Percentiles rank a stretch among this genome's conserved stretches.
Evolutionary conservation across 2,888 invertebrate genomes (phyloP).

Genomic region (Amblyjoppa fuscipennis): DNA sequence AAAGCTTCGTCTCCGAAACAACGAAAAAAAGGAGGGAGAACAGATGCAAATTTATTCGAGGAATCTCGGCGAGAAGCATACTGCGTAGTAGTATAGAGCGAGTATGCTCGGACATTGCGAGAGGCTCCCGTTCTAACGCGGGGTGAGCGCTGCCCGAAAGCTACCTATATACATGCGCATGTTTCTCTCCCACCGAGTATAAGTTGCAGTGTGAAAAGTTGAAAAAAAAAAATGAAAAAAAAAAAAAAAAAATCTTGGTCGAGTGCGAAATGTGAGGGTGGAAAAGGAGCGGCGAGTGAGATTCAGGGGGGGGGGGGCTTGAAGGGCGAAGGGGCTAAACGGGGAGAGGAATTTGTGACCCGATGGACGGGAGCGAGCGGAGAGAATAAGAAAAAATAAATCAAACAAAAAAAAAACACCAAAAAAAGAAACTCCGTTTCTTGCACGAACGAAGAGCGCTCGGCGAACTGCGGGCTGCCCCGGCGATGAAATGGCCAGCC

Average conservation of each 20-base stretch:
- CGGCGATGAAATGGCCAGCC: slow-evolving; percentile 49
- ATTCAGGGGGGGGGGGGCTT: slow-evolving; percentile 8
- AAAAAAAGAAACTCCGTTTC: slow-evolving; percentile 23
- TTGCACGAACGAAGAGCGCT: slow-evolving; percentile 33
- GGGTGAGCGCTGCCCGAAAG: neutral
- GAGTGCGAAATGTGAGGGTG: slow-evolving; percentile 1
- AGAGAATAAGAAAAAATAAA: slow-evolving; percentile 1
- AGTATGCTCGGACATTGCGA: slow-evolving; percentile 42
- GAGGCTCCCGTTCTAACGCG: neutral
- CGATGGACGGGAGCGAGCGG: neutral
- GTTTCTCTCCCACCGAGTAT: slow-evolving; percentile 11
- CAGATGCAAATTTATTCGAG: slow-evolving; percentile 58
- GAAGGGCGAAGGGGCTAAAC: slow-evolving; percentile 27
- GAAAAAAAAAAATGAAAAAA: slow-evolving; percentile 21
- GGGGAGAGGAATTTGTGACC: slow-evolving; percentile 44
- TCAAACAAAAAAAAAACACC: neutral
- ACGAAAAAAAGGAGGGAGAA: neutral
- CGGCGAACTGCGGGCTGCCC: slow-evolving; percentile 19
- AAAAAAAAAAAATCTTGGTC: slow-evolving; percentile 33
- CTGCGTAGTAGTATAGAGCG: slow-evolving; percentile 43
- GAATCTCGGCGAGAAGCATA: slow-evolving; percentile 27
- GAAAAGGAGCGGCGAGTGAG: neutral
- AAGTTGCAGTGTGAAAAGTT: slow-evolving; percentile 48
- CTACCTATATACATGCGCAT: neutral
- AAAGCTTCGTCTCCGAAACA: neutral